Conservation (phyloP, 2,113 vertebrate genomes). For the Malurus cyaneus region DNA sequence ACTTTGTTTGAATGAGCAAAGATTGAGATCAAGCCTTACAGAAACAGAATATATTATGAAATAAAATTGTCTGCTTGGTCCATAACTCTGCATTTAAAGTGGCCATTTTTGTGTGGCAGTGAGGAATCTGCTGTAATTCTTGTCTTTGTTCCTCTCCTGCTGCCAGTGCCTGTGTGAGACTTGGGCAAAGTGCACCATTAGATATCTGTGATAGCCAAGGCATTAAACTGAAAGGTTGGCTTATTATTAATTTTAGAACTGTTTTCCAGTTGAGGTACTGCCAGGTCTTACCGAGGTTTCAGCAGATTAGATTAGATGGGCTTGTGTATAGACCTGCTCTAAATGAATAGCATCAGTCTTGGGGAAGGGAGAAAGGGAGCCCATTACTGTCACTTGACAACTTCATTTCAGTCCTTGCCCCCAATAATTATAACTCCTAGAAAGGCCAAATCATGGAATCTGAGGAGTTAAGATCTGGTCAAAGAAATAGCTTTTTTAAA, state of each 20-base stretch:
- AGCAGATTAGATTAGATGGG: constrained; percentile 16
- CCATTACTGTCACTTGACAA: constrained; percentile 6
- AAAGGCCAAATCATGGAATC: not conserved
- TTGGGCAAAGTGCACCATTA: not conserved
- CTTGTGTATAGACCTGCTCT: not conserved
- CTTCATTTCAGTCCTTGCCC: not conserved
- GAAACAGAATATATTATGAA: not conserved
- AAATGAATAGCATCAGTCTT: not conserved
- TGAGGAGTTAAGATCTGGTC: not conserved
- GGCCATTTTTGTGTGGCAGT: not conserved
- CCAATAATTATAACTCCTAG: not conserved
- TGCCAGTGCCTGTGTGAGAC: not conserved
- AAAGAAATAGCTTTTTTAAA: not conserved
- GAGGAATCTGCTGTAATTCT: not conserved
- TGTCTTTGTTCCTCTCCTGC: not conserved
- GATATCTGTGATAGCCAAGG: not conserved
- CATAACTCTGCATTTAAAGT: not conserved
- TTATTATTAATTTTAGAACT: constrained; percentile 16
- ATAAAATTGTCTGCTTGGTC: not conserved
- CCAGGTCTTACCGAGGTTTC: not conserved
- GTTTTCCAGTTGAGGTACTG: not conserved
- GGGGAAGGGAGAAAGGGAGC: not conserved
- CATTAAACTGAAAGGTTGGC: not conserved
- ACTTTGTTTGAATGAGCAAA: not conserved
- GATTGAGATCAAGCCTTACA: not conserved